Conservation (phyloP, 2,888 invertebrate genomes). For the Temnothorax rugatulus region DNA sequence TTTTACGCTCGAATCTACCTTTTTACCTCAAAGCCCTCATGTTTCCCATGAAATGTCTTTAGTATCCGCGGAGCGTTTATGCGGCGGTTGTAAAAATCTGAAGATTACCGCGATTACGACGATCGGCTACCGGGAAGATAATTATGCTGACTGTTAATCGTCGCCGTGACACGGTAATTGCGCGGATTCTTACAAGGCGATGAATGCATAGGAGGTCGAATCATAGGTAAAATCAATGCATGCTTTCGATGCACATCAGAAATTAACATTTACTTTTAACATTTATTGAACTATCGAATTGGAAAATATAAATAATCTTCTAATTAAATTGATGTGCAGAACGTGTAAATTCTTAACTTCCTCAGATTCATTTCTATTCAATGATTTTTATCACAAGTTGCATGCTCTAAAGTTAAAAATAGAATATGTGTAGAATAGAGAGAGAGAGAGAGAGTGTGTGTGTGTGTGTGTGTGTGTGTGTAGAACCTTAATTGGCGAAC, state of each 20-base stretch:
- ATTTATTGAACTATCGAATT: background rate
- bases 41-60: slow-evolving; percentile 17
- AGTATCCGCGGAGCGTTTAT: background rate
- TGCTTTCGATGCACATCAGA: background rate
- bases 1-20: slow-evolving; percentile 11
- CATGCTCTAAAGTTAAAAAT: background rate
- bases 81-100: slow-evolving; percentile 10
- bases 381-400: background rate
- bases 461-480: background rate
- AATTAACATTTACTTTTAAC: background rate
- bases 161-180: slow-evolving; percentile 30
- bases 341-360: background rate
- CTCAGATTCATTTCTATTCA: background rate
- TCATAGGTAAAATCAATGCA: background rate
- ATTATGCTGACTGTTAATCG: slow-evolving; percentile 43
- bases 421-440: background rate
- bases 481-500: slow-evolving; percentile 21
- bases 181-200: slow-evolving; percentile 37
- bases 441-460: too few relatives aligned
- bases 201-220: background rate
- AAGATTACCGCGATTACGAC: slow-evolving; percentile 52
- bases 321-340: background rate
- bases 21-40: slow-evolving; percentile 1
- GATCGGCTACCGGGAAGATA: slow-evolving; percentile 31
- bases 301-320: background rate